Evolutionary conservation across 2,113 vertebrate genomes (phyloP).

Genomic region (Seriola quinqueradiata): DNA sequence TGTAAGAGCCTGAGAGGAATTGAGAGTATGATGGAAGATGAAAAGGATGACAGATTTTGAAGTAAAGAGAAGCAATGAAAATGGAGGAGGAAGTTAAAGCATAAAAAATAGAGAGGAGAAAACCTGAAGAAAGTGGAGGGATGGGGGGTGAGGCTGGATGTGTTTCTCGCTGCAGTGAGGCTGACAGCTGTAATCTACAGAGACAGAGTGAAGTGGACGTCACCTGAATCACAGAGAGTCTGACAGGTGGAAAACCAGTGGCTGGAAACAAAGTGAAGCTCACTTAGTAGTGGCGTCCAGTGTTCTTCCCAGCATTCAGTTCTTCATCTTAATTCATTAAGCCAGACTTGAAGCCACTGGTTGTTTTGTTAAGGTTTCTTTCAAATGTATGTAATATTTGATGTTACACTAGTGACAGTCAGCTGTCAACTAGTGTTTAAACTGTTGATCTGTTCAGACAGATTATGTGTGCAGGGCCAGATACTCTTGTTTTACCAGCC

Average conservation of each 20-base stretch:
- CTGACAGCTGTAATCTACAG: constrained; percentile 24
- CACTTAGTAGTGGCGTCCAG: neutral
- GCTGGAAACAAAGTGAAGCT: neutral
- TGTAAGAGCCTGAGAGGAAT: constrained; percentile 23
- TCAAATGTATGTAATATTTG: constrained; percentile 1
- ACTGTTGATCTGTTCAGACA: neutral
- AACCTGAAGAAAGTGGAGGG: neutral
- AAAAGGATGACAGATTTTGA: neutral
- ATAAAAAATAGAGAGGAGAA: neutral
- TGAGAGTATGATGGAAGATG: neutral
- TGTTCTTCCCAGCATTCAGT: neutral
- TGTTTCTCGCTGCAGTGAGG: constrained; percentile 29
- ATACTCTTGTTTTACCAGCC: neutral
- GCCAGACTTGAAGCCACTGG: neutral
- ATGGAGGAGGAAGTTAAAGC: neutral
- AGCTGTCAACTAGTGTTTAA: neutral
- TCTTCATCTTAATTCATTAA: constrained; percentile 15
- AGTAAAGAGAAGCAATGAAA: neutral
- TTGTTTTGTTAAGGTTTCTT: neutral
- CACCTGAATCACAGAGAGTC: neutral
- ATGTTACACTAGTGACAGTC: neutral
- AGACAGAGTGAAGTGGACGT: neutral
- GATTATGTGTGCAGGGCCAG: neutral
- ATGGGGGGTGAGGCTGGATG: neutral
- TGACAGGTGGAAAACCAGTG: constrained; percentile 32